Evolutionary conservation across 2,888 invertebrate genomes (phyloP).

Genomic region (Lucinisca nassula): DNA sequence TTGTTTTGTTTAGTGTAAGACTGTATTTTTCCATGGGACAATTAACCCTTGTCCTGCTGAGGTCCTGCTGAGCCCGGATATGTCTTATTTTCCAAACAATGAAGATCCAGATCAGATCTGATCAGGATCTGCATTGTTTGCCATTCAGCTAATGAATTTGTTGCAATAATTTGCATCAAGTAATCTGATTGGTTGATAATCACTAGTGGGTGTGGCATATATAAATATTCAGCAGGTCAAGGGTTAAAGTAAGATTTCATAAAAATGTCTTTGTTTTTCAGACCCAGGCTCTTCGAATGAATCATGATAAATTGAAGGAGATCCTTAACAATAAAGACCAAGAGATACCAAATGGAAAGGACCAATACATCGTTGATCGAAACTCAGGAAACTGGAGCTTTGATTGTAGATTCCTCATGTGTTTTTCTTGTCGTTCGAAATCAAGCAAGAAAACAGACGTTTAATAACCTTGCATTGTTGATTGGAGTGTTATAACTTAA

Average conservation of each 20-base stretch:
- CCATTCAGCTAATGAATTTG: too few relatives aligned
- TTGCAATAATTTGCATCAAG: too few relatives aligned
- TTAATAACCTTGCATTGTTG: slow-evolving; percentile 48
- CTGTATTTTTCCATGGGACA: too few relatives aligned
- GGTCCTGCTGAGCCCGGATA: too few relatives aligned
- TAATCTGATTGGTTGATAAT: too few relatives aligned
- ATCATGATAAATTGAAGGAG: slow-evolving; percentile 82
- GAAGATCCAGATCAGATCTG: neutral
- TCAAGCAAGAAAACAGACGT: slow-evolving; percentile 75
- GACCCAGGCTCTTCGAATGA: slow-evolving; percentile 88
- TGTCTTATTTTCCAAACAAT: too few relatives aligned
- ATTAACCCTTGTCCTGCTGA: too few relatives aligned
- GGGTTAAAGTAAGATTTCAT: too few relatives aligned
- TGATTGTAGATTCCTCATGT: slow-evolving; percentile 89
- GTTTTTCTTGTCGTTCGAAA: slow-evolving; percentile 80
- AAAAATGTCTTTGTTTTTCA: slow-evolving; percentile 33
- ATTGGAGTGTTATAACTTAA: too few relatives aligned
- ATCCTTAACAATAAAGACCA: slow-evolving; percentile 85
- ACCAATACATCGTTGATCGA: slow-evolving; percentile 89
- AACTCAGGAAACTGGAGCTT: slow-evolving; percentile 89
- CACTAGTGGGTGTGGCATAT: too few relatives aligned
- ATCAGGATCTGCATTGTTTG: neutral
- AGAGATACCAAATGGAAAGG: slow-evolving; percentile 89
- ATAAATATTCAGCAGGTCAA: too few relatives aligned
- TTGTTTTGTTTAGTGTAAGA: too few relatives aligned